These are phyloP conservation scores for Myopa testacea DNA, from an alignment of 2,888 invertebrate genomes.

Conservation along the genomic window DNA sequence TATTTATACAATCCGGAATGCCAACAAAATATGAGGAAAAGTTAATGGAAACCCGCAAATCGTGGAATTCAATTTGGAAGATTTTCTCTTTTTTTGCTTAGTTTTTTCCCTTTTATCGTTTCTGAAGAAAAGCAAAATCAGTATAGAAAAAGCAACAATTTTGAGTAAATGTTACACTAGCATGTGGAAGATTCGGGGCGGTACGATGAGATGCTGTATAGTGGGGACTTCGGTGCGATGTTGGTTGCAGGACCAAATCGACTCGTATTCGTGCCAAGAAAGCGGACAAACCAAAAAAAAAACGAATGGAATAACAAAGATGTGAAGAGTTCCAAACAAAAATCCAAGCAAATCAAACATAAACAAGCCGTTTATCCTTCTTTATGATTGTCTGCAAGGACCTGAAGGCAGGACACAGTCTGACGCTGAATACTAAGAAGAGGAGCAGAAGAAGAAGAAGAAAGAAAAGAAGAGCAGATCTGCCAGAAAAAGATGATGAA, in stretches of 20 bases:
- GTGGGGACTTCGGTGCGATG: too few relatives aligned
- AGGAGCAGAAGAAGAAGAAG: not conserved
- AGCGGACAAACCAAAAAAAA: not conserved
- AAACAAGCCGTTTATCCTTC: constrained; percentile 38
- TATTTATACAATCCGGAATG: not conserved
- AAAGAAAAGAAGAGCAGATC: not conserved
- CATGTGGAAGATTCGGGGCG: not conserved
- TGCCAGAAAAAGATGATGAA: constrained; percentile 1
- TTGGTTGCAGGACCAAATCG: not conserved
- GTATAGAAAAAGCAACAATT: constrained; percentile 38
- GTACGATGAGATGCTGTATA: too few relatives aligned
- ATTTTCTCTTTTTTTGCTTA: not conserved
- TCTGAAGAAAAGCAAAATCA: not conserved
- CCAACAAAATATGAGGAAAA: constrained; percentile 48
- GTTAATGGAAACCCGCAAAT: constrained; percentile 48
- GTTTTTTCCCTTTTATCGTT: not conserved
- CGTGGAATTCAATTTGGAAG: constrained; percentile 46
- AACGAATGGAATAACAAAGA: constrained; percentile 8
- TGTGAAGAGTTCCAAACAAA: constrained; percentile 37
- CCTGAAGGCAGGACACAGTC: constrained; percentile 12
- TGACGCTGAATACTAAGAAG: not conserved
- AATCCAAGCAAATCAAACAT: constrained; percentile 35
- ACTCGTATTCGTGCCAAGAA: not conserved
- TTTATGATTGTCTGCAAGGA: constrained; percentile 33
- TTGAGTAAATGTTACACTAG: not conserved